Evolutionary conservation across 2,797 vertebrate species (phyloP).

Genomic region (Phalanger gymnotis): DNA sequence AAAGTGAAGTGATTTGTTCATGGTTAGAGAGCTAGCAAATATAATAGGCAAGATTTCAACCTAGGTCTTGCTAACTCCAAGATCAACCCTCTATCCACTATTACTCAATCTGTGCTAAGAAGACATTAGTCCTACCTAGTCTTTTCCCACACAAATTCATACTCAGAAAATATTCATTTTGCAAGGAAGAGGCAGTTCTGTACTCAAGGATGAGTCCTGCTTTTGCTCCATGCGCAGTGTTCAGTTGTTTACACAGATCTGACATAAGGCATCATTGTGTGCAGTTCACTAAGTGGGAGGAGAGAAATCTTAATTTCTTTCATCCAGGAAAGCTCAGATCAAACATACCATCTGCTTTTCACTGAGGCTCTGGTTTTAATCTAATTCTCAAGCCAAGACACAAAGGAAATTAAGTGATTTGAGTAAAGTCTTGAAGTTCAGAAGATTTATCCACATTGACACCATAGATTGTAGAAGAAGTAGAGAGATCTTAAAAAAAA

Average conservation of each 20-base stretch:
- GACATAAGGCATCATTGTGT: not conserved
- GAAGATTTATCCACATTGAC: slow-evolving; percentile 40
- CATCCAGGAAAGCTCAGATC: not conserved
- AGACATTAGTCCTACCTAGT: not conserved
- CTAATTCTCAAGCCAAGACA: slow-evolving; percentile 36
- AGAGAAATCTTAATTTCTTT: not conserved
- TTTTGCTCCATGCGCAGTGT: slow-evolving; percentile 19
- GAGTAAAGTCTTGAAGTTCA: not conserved
- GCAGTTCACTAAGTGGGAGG: slow-evolving; percentile 3
- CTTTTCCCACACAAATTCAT: not conserved
- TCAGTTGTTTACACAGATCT: slow-evolving; percentile 8
- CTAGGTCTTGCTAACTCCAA: not conserved
- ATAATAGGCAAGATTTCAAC: not conserved
- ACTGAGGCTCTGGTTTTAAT: slow-evolving; percentile 1
- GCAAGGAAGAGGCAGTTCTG: not conserved
- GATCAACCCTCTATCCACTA: not conserved
- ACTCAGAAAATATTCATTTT: not conserved
- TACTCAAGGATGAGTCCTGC: not conserved
- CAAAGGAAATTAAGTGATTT: slow-evolving; percentile 53
- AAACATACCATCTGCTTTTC: slow-evolving; percentile 36
- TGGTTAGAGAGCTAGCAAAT: not conserved
- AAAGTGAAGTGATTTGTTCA: not conserved
- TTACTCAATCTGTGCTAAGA: not conserved
- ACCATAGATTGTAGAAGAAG: slow-evolving; percentile 3
- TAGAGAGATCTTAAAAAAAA: not conserved